A percentile compares a stretch with the other conserved stretches of the same genome.
These are phyloP conservation scores for Epirrita christyi DNA, from an alignment of 2,888 invertebrate genomes.

Conservation along the genomic window DNA sequence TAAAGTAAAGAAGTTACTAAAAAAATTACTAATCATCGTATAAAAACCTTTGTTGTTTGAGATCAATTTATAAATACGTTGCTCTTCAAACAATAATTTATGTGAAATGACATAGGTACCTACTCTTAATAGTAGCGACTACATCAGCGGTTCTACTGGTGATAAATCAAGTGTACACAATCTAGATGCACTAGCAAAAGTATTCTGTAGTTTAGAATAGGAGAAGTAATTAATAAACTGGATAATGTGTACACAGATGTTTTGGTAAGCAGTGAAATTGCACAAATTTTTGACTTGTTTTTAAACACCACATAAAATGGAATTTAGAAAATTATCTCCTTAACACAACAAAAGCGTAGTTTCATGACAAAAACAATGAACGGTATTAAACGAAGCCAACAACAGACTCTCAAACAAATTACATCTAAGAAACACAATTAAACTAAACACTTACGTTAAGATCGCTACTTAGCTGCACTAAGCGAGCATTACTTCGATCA, in stretches of 20 bases:
- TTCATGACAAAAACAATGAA: slow-evolving; percentile 21
- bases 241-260: slow-evolving; percentile 16
- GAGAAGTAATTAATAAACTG: slow-evolving; percentile 26
- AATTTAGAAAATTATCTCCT: slow-evolving; percentile 30
- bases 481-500: slow-evolving; percentile 36
- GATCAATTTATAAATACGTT: slow-evolving; percentile 55
- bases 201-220: slow-evolving; percentile 5
- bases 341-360: slow-evolving; percentile 36
- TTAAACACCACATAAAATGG: slow-evolving; percentile 12
- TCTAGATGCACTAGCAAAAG: neutral
- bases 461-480: slow-evolving; percentile 41
- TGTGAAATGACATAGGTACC: too few species aligned
- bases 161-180: slow-evolving; percentile 14
- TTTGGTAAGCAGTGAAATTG: slow-evolving; percentile 27
- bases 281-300: slow-evolving; percentile 26
- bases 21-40: slow-evolving; percentile 2
- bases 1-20: slow-evolving; percentile 3
- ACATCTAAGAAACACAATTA: slow-evolving; percentile 10
- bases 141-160: too few species aligned
- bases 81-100: slow-evolving; percentile 17
- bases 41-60: slow-evolving; percentile 42
- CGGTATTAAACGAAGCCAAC: slow-evolving; percentile 15
- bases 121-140: too few species aligned
- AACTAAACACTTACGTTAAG: slow-evolving; percentile 33
- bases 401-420: slow-evolving; percentile 15